Conservation (phyloP, 2,797 vertebrate genomes). For the Sebastes nivosus region DNA sequence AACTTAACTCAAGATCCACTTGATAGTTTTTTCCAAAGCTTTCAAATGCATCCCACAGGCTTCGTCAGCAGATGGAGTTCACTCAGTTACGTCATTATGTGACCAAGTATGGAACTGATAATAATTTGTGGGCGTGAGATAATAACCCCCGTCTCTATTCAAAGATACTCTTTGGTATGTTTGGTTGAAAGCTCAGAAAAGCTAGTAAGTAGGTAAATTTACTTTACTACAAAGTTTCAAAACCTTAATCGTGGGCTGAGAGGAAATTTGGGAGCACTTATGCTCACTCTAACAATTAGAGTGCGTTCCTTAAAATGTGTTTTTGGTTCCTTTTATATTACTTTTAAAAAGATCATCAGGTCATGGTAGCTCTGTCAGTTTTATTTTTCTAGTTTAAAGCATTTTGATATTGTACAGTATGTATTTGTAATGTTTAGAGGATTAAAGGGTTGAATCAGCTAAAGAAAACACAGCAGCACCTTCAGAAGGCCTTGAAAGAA, state of each 20-base stretch:
- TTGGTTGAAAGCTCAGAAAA: background rate
- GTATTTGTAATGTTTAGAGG: slow-evolving; percentile 11
- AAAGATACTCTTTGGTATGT: background rate
- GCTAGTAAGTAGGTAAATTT: background rate
- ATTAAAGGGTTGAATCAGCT: background rate
- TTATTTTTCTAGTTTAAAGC: slow-evolving; percentile 28
- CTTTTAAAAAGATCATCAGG: background rate
- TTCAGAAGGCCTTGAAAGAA: background rate
- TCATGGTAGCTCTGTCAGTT: background rate
- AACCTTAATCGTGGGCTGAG: background rate
- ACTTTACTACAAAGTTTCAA: background rate
- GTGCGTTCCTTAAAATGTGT: background rate
- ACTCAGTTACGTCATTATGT: background rate
- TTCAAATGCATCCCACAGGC: too few relatives aligned
- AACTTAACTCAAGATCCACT: too few relatives aligned
- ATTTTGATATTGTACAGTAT: slow-evolving; percentile 38
- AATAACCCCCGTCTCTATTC: background rate
- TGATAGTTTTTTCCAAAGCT: too few relatives aligned
- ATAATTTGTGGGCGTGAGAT: background rate
- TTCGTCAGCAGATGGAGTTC: too few relatives aligned
- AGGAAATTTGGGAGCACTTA: background rate
- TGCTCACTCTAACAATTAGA: background rate
- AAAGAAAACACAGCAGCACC: background rate
- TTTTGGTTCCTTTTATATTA: background rate
- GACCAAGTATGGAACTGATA: background rate